Percentiles rank a stretch among this genome's conserved stretches.
Evolutionary conservation across 2,888 invertebrate species (phyloP).

Genomic region (Aphrophora alni): DNA sequence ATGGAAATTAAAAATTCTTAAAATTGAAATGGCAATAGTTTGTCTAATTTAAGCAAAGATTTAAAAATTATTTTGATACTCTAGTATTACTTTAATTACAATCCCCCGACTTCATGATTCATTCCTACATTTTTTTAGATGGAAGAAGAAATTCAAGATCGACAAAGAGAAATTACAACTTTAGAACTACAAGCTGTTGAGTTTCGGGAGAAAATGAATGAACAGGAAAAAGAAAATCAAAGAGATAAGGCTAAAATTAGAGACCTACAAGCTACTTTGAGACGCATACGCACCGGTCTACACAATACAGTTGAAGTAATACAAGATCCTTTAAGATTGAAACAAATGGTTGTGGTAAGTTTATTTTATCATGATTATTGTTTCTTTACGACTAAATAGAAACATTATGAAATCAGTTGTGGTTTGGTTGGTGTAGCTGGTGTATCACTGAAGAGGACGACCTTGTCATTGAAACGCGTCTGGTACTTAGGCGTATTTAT

Average conservation of each 20-base stretch:
- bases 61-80: too few species aligned
- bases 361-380: background rate
- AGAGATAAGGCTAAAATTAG: constrained; percentile 68
- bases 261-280: constrained; percentile 68
- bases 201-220: constrained; percentile 76
- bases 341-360: constrained; percentile 60
- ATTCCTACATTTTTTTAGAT: constrained; percentile 60
- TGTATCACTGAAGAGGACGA: too few species aligned
- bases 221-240: constrained; percentile 73
- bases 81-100: too few species aligned
- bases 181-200: constrained; percentile 78
- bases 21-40: too few species aligned
- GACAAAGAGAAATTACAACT: constrained; percentile 74
- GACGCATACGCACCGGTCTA: constrained; percentile 81
- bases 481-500: too few species aligned
- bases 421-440: too few species aligned
- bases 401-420: too few species aligned
- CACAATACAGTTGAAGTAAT: constrained; percentile 79
- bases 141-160: constrained; percentile 80
- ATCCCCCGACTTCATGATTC: too few species aligned
- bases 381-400: too few species aligned
- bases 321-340: constrained; percentile 73
- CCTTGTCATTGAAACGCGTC: too few species aligned
- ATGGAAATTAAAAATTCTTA: too few species aligned
- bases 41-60: too few species aligned